Conservation (phyloP, 2,797 vertebrate genomes). For the Garrulus glandarius region DNA sequence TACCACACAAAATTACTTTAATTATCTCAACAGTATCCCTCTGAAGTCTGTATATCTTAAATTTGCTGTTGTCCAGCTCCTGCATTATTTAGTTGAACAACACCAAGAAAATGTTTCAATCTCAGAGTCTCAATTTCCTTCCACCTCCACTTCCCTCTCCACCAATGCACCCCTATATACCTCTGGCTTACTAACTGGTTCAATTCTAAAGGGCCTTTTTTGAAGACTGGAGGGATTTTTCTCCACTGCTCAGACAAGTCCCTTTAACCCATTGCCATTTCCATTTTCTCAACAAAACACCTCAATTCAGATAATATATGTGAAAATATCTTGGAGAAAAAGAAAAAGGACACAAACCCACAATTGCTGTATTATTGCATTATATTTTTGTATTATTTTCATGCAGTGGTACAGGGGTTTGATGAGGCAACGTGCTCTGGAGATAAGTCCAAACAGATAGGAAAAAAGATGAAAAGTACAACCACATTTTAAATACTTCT, state of each 20-base stretch:
- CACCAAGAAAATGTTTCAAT: background rate
- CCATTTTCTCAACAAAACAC: background rate
- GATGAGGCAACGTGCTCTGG: background rate
- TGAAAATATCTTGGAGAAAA: background rate
- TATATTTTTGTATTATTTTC: background rate
- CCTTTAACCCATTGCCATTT: background rate
- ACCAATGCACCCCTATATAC: fast-evolving
- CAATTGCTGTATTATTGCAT: background rate
- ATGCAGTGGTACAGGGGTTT: background rate
- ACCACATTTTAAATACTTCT: background rate
- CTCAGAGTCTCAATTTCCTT: background rate
- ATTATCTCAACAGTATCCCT: background rate
- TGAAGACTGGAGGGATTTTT: background rate
- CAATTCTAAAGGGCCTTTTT: background rate
- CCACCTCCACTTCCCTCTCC: fast-evolving
- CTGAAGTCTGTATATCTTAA: background rate
- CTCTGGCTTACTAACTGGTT: background rate
- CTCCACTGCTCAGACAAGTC: background rate
- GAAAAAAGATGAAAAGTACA: background rate
- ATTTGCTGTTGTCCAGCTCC: background rate
- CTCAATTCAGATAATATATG: background rate
- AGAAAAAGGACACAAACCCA: fast-evolving
- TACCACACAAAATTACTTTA: background rate
- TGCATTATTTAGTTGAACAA: background rate
- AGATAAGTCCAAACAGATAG: background rate